A percentile compares a stretch with the other conserved stretches of the same genome.
Evolutionary conservation across 2,888 invertebrate genomes (phyloP).

Genomic region (Macropis europaea): DNA sequence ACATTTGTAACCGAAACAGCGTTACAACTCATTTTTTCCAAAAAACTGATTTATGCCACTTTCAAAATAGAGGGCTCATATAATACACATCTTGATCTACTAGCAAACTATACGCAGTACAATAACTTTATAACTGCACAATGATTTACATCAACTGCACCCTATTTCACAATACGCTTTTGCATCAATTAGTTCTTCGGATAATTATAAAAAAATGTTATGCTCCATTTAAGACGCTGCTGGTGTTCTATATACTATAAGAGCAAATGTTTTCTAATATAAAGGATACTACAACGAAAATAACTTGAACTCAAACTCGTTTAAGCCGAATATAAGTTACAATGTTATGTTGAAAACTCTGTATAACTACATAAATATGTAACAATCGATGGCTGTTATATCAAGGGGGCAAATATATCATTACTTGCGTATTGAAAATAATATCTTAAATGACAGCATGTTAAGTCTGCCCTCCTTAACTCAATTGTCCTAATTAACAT

Average conservation of each 20-base stretch:
- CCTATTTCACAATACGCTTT: slow-evolving; percentile 6
- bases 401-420: no score
- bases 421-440: no score
- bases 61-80: no score
- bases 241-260: neutral
- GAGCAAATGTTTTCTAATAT: neutral
- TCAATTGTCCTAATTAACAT: no score
- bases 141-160: slow-evolving; percentile 30
- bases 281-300: neutral
- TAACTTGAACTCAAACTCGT: slow-evolving; percentile 3
- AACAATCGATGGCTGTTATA: no score
- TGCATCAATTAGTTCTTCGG: neutral
- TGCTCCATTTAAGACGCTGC: slow-evolving; percentile 21
- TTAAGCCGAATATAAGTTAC: neutral
- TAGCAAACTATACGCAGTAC: slow-evolving; percentile 4
- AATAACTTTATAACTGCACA: slow-evolving; percentile 25
- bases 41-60: no score
- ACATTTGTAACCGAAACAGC: no score
- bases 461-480: no score
- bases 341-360: neutral
- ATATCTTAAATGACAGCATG: no score
- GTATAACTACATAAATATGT: neutral
- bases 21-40: no score
- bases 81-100: neutral
- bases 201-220: slow-evolving; percentile 29